Evolutionary conservation across 2,888 invertebrate genomes (phyloP), one percentile per base, ranked within the genome.

Genomic region (Beris morrisii): DNA sequence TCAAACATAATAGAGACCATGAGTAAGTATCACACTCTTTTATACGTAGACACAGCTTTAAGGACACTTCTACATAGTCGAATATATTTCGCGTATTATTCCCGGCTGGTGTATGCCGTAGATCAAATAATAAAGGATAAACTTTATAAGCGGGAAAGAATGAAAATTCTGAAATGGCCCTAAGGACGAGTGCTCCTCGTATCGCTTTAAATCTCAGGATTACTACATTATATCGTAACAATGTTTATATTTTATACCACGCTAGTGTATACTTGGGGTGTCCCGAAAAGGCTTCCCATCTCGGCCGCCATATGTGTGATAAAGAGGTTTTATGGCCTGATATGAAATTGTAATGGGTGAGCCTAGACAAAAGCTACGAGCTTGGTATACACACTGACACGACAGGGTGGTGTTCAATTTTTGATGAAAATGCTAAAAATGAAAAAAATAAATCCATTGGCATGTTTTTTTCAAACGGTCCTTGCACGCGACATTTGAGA

Each of bases 1-100:
- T 88, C 11, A 89, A 89, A 72, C 75, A 77, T 69, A 77, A 77
- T 70, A 75, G 78, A 57, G 79, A 80, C 68, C 78, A 80, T 65
- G 80, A 81, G 81, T 81, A 73, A 80, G 81, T 80, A 74, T 48
- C 64, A 43, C 44, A 5, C 11, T 46, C 46, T n/a, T n/a, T 11
- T 13, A 15, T 46, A 46, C 46, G 12, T 46, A 46, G 15, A 12
- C 15, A 46, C 12, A 46, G 5, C 12, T 11, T 46, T 46, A 11
- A 15, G 5, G 46, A 11, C n/a, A 46, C 46, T 6, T 38, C 2
- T 9, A 38, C 22, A 22, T 22, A 22, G 22, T 22, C 22, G 22
- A 22, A 22, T 30, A 30, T 46, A n/a, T 6, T 46, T 11, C 46
- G n/a, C 15, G 15, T 11, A n/a, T 46, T n/a, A 46, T 46, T 13